These are phyloP conservation scores for Amyelois transitella DNA, from an alignment of 1,140 invertebrate species.

Conservation along the genomic window DNA sequence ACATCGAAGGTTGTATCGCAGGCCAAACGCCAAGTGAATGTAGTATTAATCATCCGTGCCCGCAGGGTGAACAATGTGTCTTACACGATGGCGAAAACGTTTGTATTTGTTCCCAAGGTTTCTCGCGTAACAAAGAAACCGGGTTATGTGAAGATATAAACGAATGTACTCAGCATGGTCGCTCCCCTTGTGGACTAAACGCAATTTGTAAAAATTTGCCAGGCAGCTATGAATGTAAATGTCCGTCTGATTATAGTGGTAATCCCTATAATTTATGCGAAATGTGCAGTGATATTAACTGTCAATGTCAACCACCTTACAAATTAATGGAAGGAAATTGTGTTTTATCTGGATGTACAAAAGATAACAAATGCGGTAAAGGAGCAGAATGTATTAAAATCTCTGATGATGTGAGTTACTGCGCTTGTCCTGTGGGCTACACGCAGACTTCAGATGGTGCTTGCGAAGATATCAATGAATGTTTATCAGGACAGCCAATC, in stretches of 20 bases:
- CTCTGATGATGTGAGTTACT: conserved; percentile 91
- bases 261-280: conserved; percentile 91
- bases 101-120: conserved; percentile 91
- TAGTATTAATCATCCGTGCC: conserved; percentile 84
- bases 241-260: conserved; percentile 89
- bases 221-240: conserved; percentile 95
- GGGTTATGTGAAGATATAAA: conserved; percentile 90
- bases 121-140: conserved; percentile 80
- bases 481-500: conserved; percentile 81
- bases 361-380: conserved; percentile 83
- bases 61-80: conserved; percentile 88
- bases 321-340: conserved; percentile 87
- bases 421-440: conserved; percentile 89
- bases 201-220: conserved; percentile 94
- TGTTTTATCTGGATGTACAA: conserved; percentile 87
- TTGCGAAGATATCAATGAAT: conserved; percentile 90
- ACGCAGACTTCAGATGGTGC: conserved; percentile 82
- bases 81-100: conserved; percentile 85
- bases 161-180: conserved; percentile 86
- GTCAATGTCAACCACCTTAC: conserved; percentile 90
- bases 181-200: conserved; percentile 87
- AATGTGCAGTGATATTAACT: conserved; percentile 88
- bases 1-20: conserved; percentile 81
- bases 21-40: conserved; percentile 79
- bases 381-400: conserved; percentile 92